These are phyloP conservation scores for Microcebus tavaratra DNA, from an alignment of 2,113 vertebrate genomes.

Conservation along the genomic window DNA sequence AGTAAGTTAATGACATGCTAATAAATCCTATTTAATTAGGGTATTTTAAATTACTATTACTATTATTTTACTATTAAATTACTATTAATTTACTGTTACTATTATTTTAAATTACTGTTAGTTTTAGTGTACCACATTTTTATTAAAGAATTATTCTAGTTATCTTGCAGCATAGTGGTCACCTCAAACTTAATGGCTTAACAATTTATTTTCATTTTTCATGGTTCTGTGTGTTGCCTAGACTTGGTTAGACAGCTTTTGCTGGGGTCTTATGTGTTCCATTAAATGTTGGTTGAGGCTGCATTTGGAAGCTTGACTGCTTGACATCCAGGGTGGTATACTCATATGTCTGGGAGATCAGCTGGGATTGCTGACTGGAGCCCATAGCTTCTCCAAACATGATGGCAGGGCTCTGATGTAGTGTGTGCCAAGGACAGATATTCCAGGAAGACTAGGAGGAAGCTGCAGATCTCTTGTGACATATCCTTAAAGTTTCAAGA, in stretches of 20 bases:
- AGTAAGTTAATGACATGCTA: neutral
- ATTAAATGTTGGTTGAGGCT: neutral
- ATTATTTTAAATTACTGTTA: neutral
- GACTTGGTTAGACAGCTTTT: neutral
- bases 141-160: neutral
- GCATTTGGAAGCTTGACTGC: neutral
- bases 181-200: neutral
- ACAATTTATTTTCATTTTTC: neutral
- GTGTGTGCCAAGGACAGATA: rapidly evolving
- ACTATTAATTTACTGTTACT: too few relatives aligned
- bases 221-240: neutral
- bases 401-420: too few relatives aligned
- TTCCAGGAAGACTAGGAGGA: neutral
- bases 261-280: neutral
- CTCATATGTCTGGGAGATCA: neutral
- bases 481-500: neutral
- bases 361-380: too few relatives aligned
- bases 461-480: neutral
- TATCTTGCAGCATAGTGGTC: neutral
- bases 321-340: neutral
- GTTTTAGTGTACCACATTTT: neutral
- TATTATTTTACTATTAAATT: too few relatives aligned
- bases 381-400: rapidly evolving
- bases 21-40: neutral
- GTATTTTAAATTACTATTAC: neutral